phyloP scores from a whole-genome alignment of 2,113 vertebrate species.

The Chaetorhynchus papuensis region DNA sequence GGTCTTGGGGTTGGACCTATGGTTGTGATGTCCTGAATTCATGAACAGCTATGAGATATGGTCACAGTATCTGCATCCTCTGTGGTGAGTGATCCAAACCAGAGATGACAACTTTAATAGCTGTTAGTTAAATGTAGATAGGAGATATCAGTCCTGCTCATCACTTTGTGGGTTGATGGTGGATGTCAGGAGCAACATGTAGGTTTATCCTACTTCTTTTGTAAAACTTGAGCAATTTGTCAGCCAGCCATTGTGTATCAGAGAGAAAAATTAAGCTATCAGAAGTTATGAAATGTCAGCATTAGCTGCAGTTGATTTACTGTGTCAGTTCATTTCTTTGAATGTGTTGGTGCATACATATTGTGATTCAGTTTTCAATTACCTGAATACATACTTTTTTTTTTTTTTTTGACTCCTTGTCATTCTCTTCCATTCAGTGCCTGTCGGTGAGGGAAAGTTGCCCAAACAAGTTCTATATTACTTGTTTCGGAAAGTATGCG shows the following conservation, averaged over 20 bases:
- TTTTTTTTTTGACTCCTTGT: neutral
- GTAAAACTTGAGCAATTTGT: conserved; percentile 23
- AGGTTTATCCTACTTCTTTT: conserved; percentile 5
- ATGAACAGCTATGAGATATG: neutral
- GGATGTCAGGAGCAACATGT: neutral
- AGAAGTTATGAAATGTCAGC: neutral
- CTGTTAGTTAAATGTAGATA: neutral
- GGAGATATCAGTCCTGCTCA: neutral
- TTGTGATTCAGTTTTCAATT: neutral
- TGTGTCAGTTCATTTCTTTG: neutral
- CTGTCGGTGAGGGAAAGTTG: neutral
- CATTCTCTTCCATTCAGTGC: neutral
- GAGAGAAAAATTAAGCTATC: conserved; percentile 13
- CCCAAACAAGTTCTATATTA: neutral
- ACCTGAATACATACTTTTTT: neutral
- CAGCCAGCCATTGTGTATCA: neutral
- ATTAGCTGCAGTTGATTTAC: neutral
- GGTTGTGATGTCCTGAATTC: neutral
- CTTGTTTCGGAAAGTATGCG: neutral
- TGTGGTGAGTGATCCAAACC: neutral
- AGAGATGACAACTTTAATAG: conserved; percentile 14
- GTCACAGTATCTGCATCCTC: neutral
- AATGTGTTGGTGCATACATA: neutral
- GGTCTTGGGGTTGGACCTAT: neutral
- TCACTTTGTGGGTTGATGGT: neutral